Percentiles rank a stretch among this genome's conserved stretches.
These are phyloP conservation scores for Orchestia grillus DNA, from an alignment of 1,140 invertebrate genomes.

Conservation along the genomic window DNA sequence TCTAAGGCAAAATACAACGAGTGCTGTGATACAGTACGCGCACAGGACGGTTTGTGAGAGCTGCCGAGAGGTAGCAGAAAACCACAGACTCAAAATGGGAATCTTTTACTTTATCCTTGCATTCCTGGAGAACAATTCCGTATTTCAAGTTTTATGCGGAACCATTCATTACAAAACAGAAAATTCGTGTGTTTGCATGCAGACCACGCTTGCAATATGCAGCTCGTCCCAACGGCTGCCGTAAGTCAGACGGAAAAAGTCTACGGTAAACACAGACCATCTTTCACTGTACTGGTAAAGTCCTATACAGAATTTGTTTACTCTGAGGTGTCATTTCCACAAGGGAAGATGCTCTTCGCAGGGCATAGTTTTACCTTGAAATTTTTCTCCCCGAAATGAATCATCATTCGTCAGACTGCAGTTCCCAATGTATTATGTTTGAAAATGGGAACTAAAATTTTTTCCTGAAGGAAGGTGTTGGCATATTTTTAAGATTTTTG, in stretches of 20 bases:
- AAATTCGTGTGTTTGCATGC: not conserved
- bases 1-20: not conserved
- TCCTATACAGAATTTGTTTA: not conserved
- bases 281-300: not conserved
- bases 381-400: not conserved
- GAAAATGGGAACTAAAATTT: not conserved
- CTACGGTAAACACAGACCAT: not conserved
- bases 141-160: not conserved
- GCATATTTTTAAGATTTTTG: not conserved
- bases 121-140: not conserved
- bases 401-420: not conserved
- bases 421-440: not conserved
- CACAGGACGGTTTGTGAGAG: not conserved
- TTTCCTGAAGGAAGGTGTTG: not conserved
- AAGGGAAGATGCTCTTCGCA: not conserved
- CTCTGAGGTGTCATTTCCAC: not conserved
- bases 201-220: conserved; percentile 11
- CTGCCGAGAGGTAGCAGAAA: not conserved
- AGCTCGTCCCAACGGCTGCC: conserved; percentile 5
- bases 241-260: conserved; percentile 1
- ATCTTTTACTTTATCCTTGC: not conserved
- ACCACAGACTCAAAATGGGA: not conserved
- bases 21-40: not conserved
- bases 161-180: not conserved
- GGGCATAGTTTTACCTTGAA: not conserved